Conservation (phyloP, 2,888 invertebrate genomes). For the Adineta ricciae region DNA sequence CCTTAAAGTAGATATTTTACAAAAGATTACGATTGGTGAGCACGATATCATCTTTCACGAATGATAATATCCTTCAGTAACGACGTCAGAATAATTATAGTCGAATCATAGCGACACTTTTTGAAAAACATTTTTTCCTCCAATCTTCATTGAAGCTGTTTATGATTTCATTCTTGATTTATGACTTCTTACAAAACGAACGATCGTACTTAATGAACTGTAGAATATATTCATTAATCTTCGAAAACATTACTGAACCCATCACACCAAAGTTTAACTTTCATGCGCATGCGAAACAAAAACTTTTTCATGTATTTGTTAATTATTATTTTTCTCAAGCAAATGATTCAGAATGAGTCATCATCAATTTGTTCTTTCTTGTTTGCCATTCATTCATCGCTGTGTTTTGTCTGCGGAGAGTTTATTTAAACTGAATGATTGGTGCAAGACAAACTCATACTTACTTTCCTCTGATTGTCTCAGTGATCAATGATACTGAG, state of each 20-base stretch:
- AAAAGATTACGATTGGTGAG: not conserved
- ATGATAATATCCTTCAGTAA: not conserved
- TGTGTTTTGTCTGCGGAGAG: not conserved
- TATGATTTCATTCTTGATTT: no score
- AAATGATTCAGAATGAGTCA: not conserved
- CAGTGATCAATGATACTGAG: not conserved
- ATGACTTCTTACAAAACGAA: no score
- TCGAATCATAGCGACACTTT: no score
- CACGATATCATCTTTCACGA: not conserved
- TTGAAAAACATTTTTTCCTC: no score
- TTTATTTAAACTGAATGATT: not conserved
- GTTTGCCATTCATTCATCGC: not conserved
- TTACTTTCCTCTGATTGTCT: constrained; percentile 7
- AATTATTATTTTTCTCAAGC: no score
- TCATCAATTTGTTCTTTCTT: not conserved
- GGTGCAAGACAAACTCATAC: not conserved
- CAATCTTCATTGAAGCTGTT: no score
- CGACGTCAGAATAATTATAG: not conserved
- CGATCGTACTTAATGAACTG: no score
- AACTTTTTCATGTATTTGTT: no score
- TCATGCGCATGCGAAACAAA: no score
- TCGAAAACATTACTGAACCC: no score
- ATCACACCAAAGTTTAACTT: no score
- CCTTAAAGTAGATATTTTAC: not conserved
- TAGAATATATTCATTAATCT: no score